Percentiles rank a stretch among this genome's conserved stretches.
phyloP scores from a whole-genome alignment of 23 tunicate genomes.

The Styela plicata region DNA sequence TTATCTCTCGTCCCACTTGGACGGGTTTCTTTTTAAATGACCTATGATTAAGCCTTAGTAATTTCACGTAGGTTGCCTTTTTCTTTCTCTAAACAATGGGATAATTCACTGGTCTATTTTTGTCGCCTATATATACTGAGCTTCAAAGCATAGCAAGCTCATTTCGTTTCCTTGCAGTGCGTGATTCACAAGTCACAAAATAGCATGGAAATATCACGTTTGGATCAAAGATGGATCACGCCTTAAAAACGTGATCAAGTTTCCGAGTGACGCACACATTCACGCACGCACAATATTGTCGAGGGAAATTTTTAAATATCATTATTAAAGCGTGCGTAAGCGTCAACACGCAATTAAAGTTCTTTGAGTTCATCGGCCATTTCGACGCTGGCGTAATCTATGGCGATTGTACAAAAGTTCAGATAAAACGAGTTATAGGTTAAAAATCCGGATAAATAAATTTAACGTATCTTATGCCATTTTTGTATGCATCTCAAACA shows the following conservation, averaged over 20 bases:
- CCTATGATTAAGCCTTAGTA: slow-evolving; percentile 6
- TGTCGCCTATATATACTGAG: slow-evolving; percentile 13
- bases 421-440: not conserved
- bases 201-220: too few species aligned
- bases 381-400: not conserved
- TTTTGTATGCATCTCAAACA: too few species aligned
- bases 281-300: not conserved
- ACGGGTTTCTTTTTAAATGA: not conserved
- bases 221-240: too few species aligned
- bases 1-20: too few species aligned
- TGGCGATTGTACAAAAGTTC: not conserved
- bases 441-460: too few species aligned
- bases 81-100: not conserved
- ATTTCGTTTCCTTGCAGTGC: not conserved
- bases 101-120: not conserved
- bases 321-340: not conserved
- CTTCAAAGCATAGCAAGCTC: not conserved
- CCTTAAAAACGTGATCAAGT: not conserved
- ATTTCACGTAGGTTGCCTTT: slow-evolving; percentile 8
- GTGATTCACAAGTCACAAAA: not conserved
- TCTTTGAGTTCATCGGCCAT: not conserved
- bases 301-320: not conserved
- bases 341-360: not conserved
- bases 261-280: not conserved
- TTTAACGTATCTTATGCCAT: too few species aligned